Evolutionary conservation across 2,888 invertebrate species (phyloP).

Genomic region (Aleiodes alternator): DNA sequence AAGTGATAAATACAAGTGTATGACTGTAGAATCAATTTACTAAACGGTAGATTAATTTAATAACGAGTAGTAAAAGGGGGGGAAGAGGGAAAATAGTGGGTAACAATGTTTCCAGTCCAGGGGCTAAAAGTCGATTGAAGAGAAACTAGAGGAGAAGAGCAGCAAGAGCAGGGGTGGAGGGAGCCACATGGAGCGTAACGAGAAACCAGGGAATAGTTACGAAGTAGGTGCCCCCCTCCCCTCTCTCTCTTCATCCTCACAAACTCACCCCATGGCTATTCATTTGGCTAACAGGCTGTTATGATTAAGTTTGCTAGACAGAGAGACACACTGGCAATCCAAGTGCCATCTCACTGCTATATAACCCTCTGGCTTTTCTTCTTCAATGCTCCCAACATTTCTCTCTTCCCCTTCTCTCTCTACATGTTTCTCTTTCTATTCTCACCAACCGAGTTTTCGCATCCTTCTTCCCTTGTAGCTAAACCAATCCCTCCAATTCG

Average conservation of each 20-base stretch:
- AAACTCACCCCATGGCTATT: constrained; percentile 60
- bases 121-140: constrained; percentile 57
- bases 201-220: constrained; percentile 52
- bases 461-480: constrained; percentile 20
- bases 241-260: constrained; percentile 49
- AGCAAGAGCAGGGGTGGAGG: constrained; percentile 15
- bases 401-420: constrained; percentile 24
- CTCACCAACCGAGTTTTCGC: constrained; percentile 1
- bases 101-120: constrained; percentile 35
- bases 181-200: constrained; percentile 60
- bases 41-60: constrained; percentile 73
- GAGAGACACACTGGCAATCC: constrained; percentile 47
- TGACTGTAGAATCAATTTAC: constrained; percentile 69
- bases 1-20: constrained; percentile 60
- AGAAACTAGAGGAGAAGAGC: not conserved
- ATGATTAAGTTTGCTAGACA: constrained; percentile 68
- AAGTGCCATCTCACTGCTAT: constrained; percentile 48
- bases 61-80: constrained; percentile 60
- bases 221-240: constrained; percentile 59
- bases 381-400: constrained; percentile 40
- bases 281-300: constrained; percentile 72
- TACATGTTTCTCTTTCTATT: not conserved
- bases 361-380: constrained; percentile 47
- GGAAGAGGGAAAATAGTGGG: constrained; percentile 1
- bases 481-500: constrained; percentile 24